Conservation (phyloP, 2,888 invertebrate species). For the Epistrophe eligans region DNA sequence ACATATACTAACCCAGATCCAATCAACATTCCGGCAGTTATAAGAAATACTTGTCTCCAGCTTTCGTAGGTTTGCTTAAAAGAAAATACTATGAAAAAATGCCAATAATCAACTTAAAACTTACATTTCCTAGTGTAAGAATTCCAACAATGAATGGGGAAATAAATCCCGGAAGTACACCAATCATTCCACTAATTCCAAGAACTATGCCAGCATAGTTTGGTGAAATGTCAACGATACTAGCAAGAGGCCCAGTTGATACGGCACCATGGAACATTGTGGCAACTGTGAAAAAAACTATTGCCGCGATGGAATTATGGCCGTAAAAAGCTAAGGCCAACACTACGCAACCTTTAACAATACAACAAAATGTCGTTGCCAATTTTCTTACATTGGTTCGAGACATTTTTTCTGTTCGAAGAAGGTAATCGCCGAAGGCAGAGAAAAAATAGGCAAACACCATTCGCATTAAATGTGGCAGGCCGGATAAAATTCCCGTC, state of each 20-base stretch:
- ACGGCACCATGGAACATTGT: slow-evolving; percentile 88
- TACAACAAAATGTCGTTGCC: slow-evolving; percentile 86
- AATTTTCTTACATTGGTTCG: slow-evolving; percentile 87
- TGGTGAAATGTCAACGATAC: slow-evolving; percentile 88
- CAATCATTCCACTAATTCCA: slow-evolving; percentile 87
- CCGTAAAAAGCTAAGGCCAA: slow-evolving; percentile 87
- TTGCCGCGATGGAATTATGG: slow-evolving; percentile 86
- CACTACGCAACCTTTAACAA: slow-evolving; percentile 87
- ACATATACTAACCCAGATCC: slow-evolving; percentile 85
- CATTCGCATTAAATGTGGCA: slow-evolving; percentile 87
- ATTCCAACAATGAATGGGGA: slow-evolving; percentile 87
- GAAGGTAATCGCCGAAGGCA: slow-evolving; percentile 86
- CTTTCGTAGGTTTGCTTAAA: slow-evolving; percentile 86
- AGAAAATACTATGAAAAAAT: not conserved
- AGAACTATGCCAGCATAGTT: slow-evolving; percentile 86
- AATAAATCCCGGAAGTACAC: slow-evolving; percentile 86
- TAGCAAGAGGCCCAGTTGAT: slow-evolving; percentile 88
- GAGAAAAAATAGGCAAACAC: slow-evolving; percentile 86
- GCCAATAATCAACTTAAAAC: slow-evolving; percentile 72
- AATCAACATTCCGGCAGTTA: slow-evolving; percentile 85
- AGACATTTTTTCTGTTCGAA: slow-evolving; percentile 85
- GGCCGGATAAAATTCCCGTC: slow-evolving; percentile 87
- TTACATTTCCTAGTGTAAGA: slow-evolving; percentile 87
- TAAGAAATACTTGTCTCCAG: slow-evolving; percentile 87
- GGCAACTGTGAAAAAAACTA: slow-evolving; percentile 87